A percentile compares a stretch with the other conserved stretches of the same genome.
phyloP scores from a whole-genome alignment of 2,113 vertebrate species.

The Hemiscyllium ocellatum region DNA sequence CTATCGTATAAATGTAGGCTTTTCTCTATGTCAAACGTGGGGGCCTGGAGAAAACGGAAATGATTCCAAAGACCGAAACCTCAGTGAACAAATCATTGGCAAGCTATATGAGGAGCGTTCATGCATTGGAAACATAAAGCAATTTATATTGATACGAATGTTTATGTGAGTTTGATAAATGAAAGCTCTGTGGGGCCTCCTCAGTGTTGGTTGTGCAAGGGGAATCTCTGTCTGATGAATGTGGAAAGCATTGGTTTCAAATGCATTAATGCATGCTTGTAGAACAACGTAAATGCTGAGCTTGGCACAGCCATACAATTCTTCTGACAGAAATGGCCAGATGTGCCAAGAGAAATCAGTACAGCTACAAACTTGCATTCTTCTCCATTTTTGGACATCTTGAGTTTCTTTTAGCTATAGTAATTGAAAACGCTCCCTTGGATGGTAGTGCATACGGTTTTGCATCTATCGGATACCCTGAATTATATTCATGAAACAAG shows the following conservation, averaged over 20 bases:
- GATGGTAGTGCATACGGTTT: neutral
- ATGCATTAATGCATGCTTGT: slow-evolving; percentile 14
- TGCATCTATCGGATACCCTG: too few relatives aligned
- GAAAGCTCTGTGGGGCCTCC: neutral
- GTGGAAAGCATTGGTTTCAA: neutral
- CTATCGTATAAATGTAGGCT: neutral
- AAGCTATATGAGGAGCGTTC: neutral
- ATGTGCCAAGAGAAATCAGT: slow-evolving; percentile 16
- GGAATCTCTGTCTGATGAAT: neutral
- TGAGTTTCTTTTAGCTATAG: neutral
- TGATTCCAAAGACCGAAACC: neutral
- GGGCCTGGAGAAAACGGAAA: neutral
- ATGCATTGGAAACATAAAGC: slow-evolving; percentile 14
- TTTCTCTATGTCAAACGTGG: neutral
- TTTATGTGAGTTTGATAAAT: slow-evolving; percentile 5
- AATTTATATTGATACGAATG: neutral
- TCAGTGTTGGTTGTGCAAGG: neutral
- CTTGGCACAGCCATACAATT: neutral
- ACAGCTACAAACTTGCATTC: neutral
- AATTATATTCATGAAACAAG: neutral
- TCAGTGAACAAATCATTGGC: neutral
- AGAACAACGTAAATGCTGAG: neutral
- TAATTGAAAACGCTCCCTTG: neutral
- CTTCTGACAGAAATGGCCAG: neutral
- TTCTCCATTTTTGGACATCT: slow-evolving; percentile 24